Base-by-base conservation (phyloP, 2,797 vertebrate species). In the Phalloptychus januarius region DNA sequence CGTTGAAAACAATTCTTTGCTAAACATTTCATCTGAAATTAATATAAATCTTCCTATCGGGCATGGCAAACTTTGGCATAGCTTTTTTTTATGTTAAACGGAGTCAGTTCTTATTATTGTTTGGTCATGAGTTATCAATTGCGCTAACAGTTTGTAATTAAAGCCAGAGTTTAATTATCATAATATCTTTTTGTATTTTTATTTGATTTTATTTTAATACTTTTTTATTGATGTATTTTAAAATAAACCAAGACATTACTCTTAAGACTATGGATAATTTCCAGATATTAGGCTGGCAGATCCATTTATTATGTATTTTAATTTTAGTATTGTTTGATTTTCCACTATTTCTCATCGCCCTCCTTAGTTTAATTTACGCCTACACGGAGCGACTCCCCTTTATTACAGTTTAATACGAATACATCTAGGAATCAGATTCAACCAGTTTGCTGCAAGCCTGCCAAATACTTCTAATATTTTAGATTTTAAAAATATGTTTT, bases 1-100 rank as follows among this genome's bases (percentile, higher is more conserved):
- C 92, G 88, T 95, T 95, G 86, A 95, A 96, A 94, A 92, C 83
- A 89, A 90, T 85, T 78, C 78, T 81, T 89, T 90, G 85, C 83
- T 86, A 94, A 91, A 92, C 58, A 89, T 74, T 91, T 94, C 91
- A 78, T 93, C 86, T 92, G 77, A 89, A 83, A 85, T 85, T 54
- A 87, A 82, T 77, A 52, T 72, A 75, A 75, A 23, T 74, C 23
- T 74, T 71, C 73, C 23, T 80, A 88, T 88, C 71, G 79, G 79
- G 72, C 73, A 31, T 74, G 33, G 25, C 12, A 7, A 7, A 31
- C 65, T 87, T 71, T 33, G 44, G 16, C 31, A 54, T 12, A 23
- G 36, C 0, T 8, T 40, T 28, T n/a, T 28, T 54, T 31, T 4
- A 1, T 25, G 38, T 70, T 46, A 38, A 65, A 23, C 11, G 10